Base-by-base conservation (phyloP, 2,888 invertebrate genomes). In the Pharmacophagus antenor region DNA sequence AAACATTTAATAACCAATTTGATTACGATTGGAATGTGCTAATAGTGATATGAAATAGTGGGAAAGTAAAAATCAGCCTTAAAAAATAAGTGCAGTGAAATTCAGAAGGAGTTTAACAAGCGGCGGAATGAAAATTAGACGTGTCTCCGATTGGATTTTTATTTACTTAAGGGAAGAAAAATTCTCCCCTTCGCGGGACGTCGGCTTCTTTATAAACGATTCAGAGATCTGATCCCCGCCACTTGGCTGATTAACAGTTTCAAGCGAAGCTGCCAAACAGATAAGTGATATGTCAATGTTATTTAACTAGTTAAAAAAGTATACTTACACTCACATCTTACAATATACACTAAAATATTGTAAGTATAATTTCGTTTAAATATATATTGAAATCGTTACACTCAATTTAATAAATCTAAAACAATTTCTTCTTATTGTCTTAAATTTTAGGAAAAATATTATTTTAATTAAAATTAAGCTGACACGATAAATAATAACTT, bases 121-220 rank as follows among this genome's bases (percentile, higher is more conserved):
- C 84, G 82, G n/a, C 21, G 80, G 49, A 85, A 88, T 88, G 88
- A 89, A 88, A 90, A 89, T 90, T 89, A 89, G 84, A 89, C 89
- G 88, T 88, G 80, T 79, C 74, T 76, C 85, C 88, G 89, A 90
- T 90, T 90, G 89, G 89, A 89, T 88, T 89, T 89, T 89, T 89
- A 90, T 90, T 90, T 89, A 88, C 88, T 89, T 88, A 90, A 89
- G 88, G 87, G 25, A 88, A 88, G 89, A 88, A 88, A 87, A 88
- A 88, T 87, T 87, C 79, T 74, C 77, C 68, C 66, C 69, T 68
- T 66, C 68, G 65, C 69, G 69, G 50, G 66, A 64, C 70, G 67
- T 71, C 72, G 79, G 79, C 82, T 80, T 80, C 81, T 81, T 88
- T 87, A 88, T 88, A 88, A 89, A 89, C 88, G 88, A 82, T 86